These are phyloP conservation scores for Crax fasciolata DNA, from an alignment of 2,797 vertebrate genomes.

Conservation along the genomic window DNA sequence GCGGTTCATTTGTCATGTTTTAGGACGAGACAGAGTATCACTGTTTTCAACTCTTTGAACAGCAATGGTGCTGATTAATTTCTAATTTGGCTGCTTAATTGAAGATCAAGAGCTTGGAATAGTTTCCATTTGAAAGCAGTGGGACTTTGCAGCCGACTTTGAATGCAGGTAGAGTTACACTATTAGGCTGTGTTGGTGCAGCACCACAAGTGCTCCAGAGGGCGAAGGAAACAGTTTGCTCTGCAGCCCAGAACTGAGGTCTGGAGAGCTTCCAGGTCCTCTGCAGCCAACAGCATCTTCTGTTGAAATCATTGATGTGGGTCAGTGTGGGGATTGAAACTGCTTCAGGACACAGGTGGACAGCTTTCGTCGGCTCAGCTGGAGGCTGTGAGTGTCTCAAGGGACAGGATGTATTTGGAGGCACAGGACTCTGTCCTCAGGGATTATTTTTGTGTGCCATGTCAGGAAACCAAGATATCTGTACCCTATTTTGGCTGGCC, in stretches of 20 bases:
- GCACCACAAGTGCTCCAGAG: background rate
- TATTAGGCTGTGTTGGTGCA: background rate
- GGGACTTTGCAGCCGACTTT: background rate
- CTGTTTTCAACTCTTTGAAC: constrained; percentile 37
- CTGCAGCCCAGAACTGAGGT: background rate
- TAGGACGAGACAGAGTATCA: constrained; percentile 1
- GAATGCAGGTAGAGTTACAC: constrained; percentile 18
- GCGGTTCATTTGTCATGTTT: constrained; percentile 31
- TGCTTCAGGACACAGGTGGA: background rate
- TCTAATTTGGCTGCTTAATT: constrained; percentile 51
- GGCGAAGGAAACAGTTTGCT: constrained; percentile 32
- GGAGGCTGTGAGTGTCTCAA: background rate
- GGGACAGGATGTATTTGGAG: background rate
- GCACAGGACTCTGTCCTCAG: background rate
- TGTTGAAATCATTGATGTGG: constrained; percentile 31
- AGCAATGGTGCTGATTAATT: background rate
- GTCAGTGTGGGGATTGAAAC: background rate
- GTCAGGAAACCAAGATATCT: background rate
- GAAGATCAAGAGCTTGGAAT: constrained; percentile 31
- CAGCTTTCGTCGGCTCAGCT: background rate
- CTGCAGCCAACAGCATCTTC: constrained; percentile 18
- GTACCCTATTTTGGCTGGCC: background rate
- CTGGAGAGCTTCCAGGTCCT: constrained; percentile 50
- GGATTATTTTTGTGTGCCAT: background rate
- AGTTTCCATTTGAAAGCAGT: constrained; percentile 13